A percentile compares a stretch with the other conserved stretches of the same genome.
Evolutionary conservation across 2,797 vertebrate species (phyloP).

Genomic region (Esox masquinongy): DNA sequence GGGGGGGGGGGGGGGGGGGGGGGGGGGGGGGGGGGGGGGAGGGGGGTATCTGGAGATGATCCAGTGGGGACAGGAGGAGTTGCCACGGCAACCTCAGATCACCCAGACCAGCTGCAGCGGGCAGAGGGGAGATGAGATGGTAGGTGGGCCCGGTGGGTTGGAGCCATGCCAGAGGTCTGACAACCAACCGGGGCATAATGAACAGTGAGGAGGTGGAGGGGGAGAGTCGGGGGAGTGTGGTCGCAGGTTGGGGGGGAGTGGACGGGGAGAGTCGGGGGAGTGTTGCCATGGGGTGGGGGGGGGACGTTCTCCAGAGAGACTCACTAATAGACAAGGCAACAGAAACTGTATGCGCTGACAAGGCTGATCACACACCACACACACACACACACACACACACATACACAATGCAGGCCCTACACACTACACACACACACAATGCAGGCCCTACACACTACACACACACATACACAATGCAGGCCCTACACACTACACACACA

Average conservation of each 20-base stretch:
- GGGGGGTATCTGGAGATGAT: constrained; percentile 52
- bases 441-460: not conserved
- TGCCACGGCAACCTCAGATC: constrained; percentile 69
- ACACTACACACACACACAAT: not conserved
- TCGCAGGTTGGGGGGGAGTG: not conserved
- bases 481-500: too few species aligned
- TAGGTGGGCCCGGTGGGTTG: constrained; percentile 28
- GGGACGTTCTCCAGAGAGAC: constrained; percentile 28
- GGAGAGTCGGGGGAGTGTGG: constrained; percentile 23
- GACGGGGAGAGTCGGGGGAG: constrained; percentile 11
- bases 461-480: constrained; percentile 5
- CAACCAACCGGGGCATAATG: constrained; percentile 53
- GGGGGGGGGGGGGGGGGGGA: constrained; percentile 25
- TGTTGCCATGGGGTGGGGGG: constrained; percentile 10
- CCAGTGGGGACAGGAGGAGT: constrained; percentile 55
- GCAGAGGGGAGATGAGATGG: constrained; percentile 7
- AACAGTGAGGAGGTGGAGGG: constrained; percentile 30
- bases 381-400: constrained; percentile 2
- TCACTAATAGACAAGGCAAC: constrained; percentile 42
- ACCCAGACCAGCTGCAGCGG: constrained; percentile 57
- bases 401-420: not conserved
- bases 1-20: constrained; percentile 2
- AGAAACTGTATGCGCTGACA: constrained; percentile 36
- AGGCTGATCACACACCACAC: constrained; percentile 11
- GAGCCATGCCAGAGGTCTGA: constrained; percentile 57